Evolutionary conservation across 2,888 invertebrate genomes (phyloP).

Genomic region (Drosophila nigricruria): DNA sequence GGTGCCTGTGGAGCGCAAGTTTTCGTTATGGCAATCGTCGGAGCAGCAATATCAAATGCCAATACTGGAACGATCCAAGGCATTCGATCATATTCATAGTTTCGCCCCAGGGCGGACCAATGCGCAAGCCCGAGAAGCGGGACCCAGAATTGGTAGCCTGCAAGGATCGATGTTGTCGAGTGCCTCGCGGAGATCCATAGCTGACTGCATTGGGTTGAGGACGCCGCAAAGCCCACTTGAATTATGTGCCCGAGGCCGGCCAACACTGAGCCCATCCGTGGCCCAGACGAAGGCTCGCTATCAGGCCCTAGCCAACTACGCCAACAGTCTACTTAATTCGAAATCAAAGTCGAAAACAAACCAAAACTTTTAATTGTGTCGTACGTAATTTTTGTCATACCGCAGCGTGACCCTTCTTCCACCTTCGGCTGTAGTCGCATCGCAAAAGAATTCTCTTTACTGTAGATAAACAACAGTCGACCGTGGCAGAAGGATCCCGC

Average conservation of each 20-base stretch:
- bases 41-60: constrained; percentile 17
- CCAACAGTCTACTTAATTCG: constrained; percentile 1
- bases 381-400: not conserved
- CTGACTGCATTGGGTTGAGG: not conserved
- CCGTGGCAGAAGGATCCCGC: constrained; percentile 6
- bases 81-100: constrained; percentile 7
- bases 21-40: constrained; percentile 22
- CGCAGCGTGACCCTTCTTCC: constrained; percentile 13
- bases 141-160: not conserved
- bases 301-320: constrained; percentile 18
- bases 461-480: constrained; percentile 15
- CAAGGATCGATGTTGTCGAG: not conserved
- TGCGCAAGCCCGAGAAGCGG: not conserved
- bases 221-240: not conserved
- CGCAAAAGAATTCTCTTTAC: not conserved
- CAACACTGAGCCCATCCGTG: no score
- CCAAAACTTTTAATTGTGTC: constrained; percentile 2
- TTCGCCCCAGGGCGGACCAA: not conserved
- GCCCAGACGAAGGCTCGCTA: constrained; percentile 4
- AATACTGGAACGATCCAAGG: constrained; percentile 11
- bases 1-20: constrained; percentile 26
- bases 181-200: constrained; percentile 3
- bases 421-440: constrained; percentile 12
- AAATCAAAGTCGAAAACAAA: constrained; percentile 11
- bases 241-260: not conserved